Evolutionary conservation across 2,797 vertebrate genomes (phyloP).

Genomic region (Notolepis coatsorum): DNA sequence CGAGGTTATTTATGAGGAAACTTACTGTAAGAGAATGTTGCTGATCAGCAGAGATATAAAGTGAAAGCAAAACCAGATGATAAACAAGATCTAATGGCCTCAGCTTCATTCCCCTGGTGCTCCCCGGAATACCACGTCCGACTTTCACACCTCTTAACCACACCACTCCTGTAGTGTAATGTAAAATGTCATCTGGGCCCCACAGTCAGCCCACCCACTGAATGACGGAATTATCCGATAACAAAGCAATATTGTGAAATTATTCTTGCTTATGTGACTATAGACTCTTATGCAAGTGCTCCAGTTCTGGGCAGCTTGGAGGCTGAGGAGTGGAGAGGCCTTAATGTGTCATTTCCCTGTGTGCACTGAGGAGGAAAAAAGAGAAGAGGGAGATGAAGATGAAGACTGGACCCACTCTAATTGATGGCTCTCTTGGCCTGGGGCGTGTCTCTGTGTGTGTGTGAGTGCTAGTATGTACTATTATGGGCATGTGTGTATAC

Average conservation of each 20-base stretch:
- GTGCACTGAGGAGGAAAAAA: constrained; percentile 30
- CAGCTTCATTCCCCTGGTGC: no score
- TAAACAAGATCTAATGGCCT: constrained; percentile 38
- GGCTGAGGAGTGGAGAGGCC: constrained; percentile 41
- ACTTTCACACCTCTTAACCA: constrained; percentile 33
- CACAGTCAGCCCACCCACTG: neutral
- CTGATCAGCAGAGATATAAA: constrained; percentile 28
- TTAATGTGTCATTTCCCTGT: constrained; percentile 49
- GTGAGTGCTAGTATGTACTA: constrained; percentile 10
- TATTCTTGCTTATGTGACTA: constrained; percentile 39
- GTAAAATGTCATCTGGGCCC: neutral
- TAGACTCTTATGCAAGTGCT: constrained; percentile 63
- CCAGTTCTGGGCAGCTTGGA: constrained; percentile 54
- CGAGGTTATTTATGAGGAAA: neutral
- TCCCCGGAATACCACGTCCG: constrained; percentile 31
- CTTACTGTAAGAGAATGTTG: neutral
- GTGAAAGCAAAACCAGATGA: constrained; percentile 31
- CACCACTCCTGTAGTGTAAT: neutral
- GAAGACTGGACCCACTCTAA: constrained; percentile 68
- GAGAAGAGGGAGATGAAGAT: constrained; percentile 46
- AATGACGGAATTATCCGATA: neutral
- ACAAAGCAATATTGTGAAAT: constrained; percentile 14
- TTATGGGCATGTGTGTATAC: constrained; percentile 22
- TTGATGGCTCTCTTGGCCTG: constrained; percentile 62
- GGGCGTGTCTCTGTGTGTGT: constrained; percentile 30